Percentiles rank a stretch among this genome's conserved stretches.
These are phyloP conservation scores for Falco rusticolus DNA, from an alignment of 2,797 vertebrate genomes.

Conservation along the genomic window DNA sequence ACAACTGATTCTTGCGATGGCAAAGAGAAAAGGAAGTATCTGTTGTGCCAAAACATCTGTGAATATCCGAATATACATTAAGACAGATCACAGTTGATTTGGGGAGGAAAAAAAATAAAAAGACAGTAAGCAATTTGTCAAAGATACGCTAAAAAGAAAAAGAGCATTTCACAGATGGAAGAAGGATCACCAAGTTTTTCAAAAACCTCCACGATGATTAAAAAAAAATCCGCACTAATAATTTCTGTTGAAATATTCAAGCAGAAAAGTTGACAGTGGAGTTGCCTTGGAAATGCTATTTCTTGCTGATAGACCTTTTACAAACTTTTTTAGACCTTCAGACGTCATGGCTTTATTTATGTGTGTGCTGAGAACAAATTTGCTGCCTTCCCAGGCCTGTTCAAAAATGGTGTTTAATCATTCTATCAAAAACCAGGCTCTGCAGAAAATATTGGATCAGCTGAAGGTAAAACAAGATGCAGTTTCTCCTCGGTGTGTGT, in stretches of 20 bases:
- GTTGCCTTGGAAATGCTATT: neutral
- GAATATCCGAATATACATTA: neutral
- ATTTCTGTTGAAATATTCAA: neutral
- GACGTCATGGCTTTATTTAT: neutral
- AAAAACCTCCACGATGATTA: neutral
- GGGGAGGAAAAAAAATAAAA: neutral
- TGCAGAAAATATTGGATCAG: neutral
- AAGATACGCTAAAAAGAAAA: neutral
- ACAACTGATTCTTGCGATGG: neutral
- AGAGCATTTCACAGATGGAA: neutral
- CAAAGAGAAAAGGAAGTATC: neutral
- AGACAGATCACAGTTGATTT: neutral
- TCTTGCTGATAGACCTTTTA: neutral
- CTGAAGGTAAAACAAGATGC: neutral
- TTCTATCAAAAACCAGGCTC: neutral
- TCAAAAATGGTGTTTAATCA: neutral
- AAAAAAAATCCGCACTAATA: neutral
- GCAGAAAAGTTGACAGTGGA: neutral
- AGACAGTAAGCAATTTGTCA: neutral
- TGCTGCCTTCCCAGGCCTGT: neutral
- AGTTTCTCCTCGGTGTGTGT: neutral
- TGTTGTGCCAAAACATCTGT: neutral
- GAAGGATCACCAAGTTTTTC: neutral
- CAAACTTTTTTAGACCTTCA: neutral
- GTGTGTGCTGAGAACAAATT: neutral